Conservation (phyloP, 2,888 invertebrate species). For the Spatulosminthurus flaviceps region DNA sequence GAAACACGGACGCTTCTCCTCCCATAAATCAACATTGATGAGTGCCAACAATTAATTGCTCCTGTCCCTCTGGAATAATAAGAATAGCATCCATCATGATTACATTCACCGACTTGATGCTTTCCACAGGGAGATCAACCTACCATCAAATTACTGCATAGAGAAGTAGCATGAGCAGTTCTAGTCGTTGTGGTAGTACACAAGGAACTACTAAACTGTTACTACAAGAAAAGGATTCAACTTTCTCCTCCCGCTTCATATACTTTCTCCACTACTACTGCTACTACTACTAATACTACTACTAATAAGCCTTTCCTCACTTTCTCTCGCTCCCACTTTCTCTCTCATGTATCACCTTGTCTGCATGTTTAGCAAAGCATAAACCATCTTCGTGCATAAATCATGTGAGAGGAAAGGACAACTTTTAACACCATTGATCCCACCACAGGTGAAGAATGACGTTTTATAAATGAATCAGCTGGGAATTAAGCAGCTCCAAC, state of each 20-base stretch:
- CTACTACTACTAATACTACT: no score
- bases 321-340: background rate
- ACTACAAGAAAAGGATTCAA: background rate
- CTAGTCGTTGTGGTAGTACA: background rate
- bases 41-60: slow-evolving; percentile 64
- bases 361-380: background rate
- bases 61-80: slow-evolving; percentile 62
- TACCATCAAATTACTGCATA: slow-evolving; percentile 38
- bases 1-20: slow-evolving; percentile 48
- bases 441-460: slow-evolving; percentile 37
- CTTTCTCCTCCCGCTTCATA: background rate
- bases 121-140: slow-evolving; percentile 37
- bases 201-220: background rate
- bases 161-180: background rate
- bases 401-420: slow-evolving; percentile 6
- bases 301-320: background rate
- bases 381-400: slow-evolving; percentile 11
- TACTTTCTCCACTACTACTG: slow-evolving; percentile 4
- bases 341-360: background rate
- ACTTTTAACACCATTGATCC: slow-evolving; percentile 31
- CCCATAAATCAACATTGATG: slow-evolving; percentile 64
- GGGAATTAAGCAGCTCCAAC: slow-evolving; percentile 22
- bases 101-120: slow-evolving; percentile 50
- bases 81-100: slow-evolving; percentile 64
- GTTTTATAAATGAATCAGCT: slow-evolving; percentile 16